phyloP scores from a whole-genome alignment of 1,140 invertebrate genomes.

The Mylabris phalerata region DNA sequence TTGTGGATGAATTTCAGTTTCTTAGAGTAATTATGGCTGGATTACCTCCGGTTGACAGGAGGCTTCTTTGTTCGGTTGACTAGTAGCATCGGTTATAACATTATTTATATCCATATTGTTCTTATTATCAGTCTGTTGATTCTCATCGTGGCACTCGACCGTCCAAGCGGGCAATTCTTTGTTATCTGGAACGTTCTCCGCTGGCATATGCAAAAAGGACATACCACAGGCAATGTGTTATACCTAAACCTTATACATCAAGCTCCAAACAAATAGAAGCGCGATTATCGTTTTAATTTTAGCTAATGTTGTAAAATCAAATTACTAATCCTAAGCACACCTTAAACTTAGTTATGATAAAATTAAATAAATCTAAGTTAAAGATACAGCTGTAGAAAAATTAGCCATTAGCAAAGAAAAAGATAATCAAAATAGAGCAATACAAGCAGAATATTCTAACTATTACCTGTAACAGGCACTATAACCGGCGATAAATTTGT shows the following conservation, averaged over 20 bases:
- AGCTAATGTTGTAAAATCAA: background rate
- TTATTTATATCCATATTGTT: conserved; percentile 23
- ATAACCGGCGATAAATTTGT: background rate
- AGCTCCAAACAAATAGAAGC: conserved; percentile 3
- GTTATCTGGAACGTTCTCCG: conserved; percentile 30
- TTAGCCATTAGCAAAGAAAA: too few species aligned
- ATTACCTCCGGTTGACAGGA: conserved; percentile 18
- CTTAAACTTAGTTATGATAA: too few species aligned
- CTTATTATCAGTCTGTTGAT: conserved; percentile 25
- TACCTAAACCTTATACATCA: conserved; percentile 18
- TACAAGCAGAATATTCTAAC: conserved; percentile 4
- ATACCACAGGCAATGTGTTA: conserved; percentile 27
- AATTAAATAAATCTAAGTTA: too few species aligned
- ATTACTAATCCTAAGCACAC: background rate
- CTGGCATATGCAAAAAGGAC: conserved; percentile 27
- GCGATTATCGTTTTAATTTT: background rate
- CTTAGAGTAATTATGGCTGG: conserved; percentile 1
- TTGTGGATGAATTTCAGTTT: background rate
- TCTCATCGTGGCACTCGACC: background rate
- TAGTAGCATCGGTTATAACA: conserved; percentile 27
- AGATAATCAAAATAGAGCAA: background rate
- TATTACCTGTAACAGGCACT: conserved; percentile 25
- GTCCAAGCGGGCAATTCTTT: conserved; percentile 23
- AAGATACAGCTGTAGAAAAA: too few species aligned
- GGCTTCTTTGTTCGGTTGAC: conserved; percentile 10